Conservation (phyloP, 2,888 invertebrate genomes). For the Agonopterix arenella region DNA sequence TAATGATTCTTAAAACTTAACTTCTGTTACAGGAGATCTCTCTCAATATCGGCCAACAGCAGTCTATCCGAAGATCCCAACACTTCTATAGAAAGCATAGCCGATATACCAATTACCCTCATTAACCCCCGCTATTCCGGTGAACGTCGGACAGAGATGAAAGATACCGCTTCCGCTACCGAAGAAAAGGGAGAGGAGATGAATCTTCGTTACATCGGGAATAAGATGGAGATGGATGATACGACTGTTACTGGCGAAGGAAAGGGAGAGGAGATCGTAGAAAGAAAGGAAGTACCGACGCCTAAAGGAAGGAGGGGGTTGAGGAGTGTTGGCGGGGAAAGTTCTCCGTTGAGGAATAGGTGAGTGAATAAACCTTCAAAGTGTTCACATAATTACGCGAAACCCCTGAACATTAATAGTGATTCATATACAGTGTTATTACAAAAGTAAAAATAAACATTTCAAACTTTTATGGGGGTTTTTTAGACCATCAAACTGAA, state of each 20-base stretch:
- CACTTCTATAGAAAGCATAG: conserved; percentile 62
- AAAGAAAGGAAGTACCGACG: conserved; percentile 30
- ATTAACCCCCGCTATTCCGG: conserved; percentile 56
- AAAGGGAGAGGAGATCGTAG: background rate
- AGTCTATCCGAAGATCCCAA: conserved; percentile 64
- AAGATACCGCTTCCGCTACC: background rate
- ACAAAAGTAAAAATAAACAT: too few species aligned
- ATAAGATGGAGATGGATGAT: conserved; percentile 3
- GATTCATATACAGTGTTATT: too few species aligned
- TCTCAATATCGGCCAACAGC: conserved; percentile 62
- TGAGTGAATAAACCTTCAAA: conserved; percentile 14
- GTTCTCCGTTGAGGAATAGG: conserved; percentile 41
- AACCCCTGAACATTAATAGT: too few species aligned
- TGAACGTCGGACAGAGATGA: conserved; percentile 15
- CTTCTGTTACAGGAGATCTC: conserved; percentile 38
- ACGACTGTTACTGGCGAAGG: background rate
- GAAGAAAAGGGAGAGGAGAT: conserved; percentile 1
- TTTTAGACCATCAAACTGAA: too few species aligned
- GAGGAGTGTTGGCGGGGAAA: conserved; percentile 28
- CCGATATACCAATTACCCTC: conserved; percentile 59
- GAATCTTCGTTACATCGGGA: background rate
- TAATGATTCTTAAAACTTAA: background rate
- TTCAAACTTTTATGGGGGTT: too few species aligned
- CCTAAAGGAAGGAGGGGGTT: conserved; percentile 48
- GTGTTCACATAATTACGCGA: background rate